Evolutionary conservation across 2,113 vertebrate species (phyloP).

Genomic region (Passer montanus): DNA sequence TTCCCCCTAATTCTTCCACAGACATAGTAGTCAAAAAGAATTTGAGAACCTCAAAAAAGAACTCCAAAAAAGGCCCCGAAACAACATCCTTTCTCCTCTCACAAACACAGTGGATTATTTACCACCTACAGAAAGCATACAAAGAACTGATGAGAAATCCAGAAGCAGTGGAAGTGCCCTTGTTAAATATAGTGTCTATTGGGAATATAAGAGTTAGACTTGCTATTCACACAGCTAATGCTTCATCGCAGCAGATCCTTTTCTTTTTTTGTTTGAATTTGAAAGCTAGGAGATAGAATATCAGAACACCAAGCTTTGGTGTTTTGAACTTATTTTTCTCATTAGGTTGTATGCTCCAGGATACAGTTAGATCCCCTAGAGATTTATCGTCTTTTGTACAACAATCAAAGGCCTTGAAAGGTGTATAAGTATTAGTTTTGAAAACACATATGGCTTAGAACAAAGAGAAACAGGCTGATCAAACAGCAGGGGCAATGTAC

Average conservation of each 20-base stretch:
- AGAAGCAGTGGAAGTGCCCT: slow-evolving; percentile 5
- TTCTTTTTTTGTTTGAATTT: not conserved
- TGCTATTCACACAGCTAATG: slow-evolving; percentile 35
- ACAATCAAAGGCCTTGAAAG: slow-evolving; percentile 57
- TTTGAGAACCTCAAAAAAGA: not conserved
- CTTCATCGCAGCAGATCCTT: not conserved
- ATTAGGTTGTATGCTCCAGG: slow-evolving; percentile 51
- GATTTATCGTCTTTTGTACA: slow-evolving; percentile 49
- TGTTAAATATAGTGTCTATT: slow-evolving; percentile 17
- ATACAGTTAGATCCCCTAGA: slow-evolving; percentile 48
- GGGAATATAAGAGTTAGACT: slow-evolving; percentile 24
- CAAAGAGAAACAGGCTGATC: slow-evolving; percentile 64
- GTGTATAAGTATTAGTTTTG: slow-evolving; percentile 56
- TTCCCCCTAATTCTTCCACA: not conserved
- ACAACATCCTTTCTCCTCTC: not conserved
- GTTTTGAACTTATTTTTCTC: slow-evolving; percentile 61
- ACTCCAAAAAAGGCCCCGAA: rapidly evolving
- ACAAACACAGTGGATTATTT: not conserved
- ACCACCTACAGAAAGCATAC: not conserved
- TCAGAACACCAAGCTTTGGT: slow-evolving; percentile 48
- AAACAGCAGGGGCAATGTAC: slow-evolving; percentile 50
- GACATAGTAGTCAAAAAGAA: not conserved
- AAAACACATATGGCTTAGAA: slow-evolving; percentile 66
- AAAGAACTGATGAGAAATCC: slow-evolving; percentile 20
- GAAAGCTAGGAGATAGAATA: slow-evolving; percentile 46